Conservation (phyloP, 2,797 vertebrate species). For the Sebastes paucispinis region DNA sequence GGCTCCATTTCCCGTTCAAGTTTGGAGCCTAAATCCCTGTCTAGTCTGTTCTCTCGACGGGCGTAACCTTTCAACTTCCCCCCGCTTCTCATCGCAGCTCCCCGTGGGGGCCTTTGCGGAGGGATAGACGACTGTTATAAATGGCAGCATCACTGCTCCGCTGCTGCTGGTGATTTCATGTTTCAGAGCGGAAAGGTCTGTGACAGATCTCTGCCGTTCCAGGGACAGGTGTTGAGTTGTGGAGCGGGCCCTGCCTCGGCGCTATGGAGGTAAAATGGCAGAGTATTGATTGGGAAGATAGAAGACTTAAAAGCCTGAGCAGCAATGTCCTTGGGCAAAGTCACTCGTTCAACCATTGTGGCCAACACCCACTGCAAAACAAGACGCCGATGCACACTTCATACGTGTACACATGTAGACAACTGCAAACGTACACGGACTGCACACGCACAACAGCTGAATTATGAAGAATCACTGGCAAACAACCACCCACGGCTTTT, state of each 20-base stretch:
- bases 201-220: slow-evolving; percentile 53
- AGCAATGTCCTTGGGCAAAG: slow-evolving; percentile 52
- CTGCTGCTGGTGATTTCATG: slow-evolving; percentile 53
- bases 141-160: slow-evolving; percentile 42
- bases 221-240: slow-evolving; percentile 57
- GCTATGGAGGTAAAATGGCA: slow-evolving; percentile 52
- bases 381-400: neutral
- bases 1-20: slow-evolving; percentile 35
- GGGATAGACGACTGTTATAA: slow-evolving; percentile 47
- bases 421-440: neutral
- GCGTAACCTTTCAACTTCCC: slow-evolving; percentile 66
- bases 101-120: slow-evolving; percentile 34
- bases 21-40: slow-evolving; percentile 25
- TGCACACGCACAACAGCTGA: neutral
- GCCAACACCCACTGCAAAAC: neutral
- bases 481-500: slow-evolving; percentile 41
- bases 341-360: slow-evolving; percentile 11
- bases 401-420: neutral
- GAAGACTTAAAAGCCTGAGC: slow-evolving; percentile 43
- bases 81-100: slow-evolving; percentile 28
- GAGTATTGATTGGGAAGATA: slow-evolving; percentile 61
- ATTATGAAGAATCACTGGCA: slow-evolving; percentile 12
- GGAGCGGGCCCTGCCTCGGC: neutral
- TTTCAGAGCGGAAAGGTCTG: slow-evolving; percentile 47
- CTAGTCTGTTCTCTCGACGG: slow-evolving; percentile 29